Percentiles rank a stretch among this genome's conserved stretches.
Conservation (phyloP, 2,113 vertebrate species). For the Rhodinocichla rosea region DNA sequence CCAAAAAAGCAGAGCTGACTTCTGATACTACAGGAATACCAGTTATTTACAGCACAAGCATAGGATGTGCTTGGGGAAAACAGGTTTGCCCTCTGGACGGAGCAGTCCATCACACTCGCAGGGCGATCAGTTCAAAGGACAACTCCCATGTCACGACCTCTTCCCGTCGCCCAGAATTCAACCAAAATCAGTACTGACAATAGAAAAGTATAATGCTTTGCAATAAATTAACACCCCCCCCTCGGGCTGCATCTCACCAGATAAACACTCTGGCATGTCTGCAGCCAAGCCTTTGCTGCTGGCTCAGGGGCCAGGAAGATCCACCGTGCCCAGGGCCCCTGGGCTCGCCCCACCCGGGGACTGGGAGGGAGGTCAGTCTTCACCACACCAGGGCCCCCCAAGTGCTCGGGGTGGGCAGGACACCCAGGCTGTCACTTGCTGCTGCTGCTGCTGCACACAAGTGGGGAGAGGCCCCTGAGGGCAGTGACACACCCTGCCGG, state of each 20-base stretch:
- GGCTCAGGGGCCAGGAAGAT: neutral
- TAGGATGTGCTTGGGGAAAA: neutral
- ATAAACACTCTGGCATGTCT: neutral
- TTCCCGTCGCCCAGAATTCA: neutral
- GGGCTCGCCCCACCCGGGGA: neutral
- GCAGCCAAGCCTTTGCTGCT: neutral
- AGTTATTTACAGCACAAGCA: constrained; percentile 13
- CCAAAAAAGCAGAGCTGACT: constrained; percentile 27
- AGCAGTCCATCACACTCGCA: neutral
- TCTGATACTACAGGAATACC: neutral
- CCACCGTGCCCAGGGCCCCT: neutral
- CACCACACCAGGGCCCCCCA: neutral
- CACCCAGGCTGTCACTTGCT: accelerated
- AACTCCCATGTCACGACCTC: neutral
- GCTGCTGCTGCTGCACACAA: neutral
- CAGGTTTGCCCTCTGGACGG: neutral
- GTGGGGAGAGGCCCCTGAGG: neutral
- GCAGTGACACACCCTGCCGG: neutral
- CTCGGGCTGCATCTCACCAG: neutral
- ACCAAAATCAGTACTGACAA: neutral
- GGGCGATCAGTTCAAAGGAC: neutral
- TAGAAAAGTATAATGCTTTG: constrained; percentile 31
- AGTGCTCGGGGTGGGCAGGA: neutral
- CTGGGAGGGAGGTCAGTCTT: neutral
- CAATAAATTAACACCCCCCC: constrained; percentile 43